Base-by-base conservation (phyloP, 2,113 vertebrate genomes). In the Cynocephalus volans region DNA sequence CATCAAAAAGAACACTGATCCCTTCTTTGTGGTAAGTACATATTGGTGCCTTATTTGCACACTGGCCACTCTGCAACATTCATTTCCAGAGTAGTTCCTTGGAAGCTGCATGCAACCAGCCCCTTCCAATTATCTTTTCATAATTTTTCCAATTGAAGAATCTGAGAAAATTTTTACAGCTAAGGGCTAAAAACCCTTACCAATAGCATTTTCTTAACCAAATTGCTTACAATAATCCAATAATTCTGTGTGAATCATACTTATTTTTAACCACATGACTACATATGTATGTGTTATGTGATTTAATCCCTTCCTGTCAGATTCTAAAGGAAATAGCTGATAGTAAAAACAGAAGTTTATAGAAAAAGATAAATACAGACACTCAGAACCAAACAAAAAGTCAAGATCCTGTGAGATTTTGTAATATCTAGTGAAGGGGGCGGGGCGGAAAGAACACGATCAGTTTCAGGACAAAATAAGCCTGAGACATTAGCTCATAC, bases 151-250 rank as follows among this genome's bases (percentile, higher is more conserved):
- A 92, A 3, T 33, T 75, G 56, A 92, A 48, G 31, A 60, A 92
- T n/a, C 33, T 76, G 67, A 88, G 69, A 88, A 88, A 52, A 95
- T 33, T 65, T 90, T 77, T 73, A 72, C 33, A 82, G 60, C 48
- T 93, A 67, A 88, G 36, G 50, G 31, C 12, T 62, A n/a, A 95
- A 65, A 23, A 19, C 18, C 4, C n/a, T 80, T n/a, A 15, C 36
- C 69, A 92, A 65, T 6, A 67, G 48, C 2, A 72, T 26, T 93
- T 52, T 88, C 15, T 62, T 54, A 86, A 77, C 1, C 56, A 69
- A 41, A 64, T 21, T 45, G 0, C 60, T 95, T 84, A 85, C 11
- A 89, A n/a, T 36, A 62, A 58, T 36, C 65, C 36, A 50, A 18
- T 79, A 79, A 90, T 64, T 94, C 65, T 14, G 4, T 65, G 24